Conservation (phyloP, 2,113 vertebrate genomes). For the Mesembrinibis cayennensis region DNA sequence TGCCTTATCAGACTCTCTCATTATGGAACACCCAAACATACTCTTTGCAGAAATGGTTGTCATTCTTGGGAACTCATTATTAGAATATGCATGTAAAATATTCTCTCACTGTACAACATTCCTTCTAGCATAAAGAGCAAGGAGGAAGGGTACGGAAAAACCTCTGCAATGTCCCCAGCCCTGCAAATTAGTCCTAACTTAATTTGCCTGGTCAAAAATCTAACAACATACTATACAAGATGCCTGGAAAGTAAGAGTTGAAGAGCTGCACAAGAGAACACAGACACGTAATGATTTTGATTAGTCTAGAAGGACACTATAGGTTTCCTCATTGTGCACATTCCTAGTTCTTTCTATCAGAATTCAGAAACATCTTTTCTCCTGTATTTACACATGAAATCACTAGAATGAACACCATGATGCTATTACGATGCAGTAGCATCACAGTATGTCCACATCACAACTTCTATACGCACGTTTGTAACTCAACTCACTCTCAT, state of each 20-base stretch:
- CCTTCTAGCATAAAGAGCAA: background rate
- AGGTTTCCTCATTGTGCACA: background rate
- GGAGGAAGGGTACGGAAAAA: background rate
- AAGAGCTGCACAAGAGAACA: background rate
- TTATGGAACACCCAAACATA: background rate
- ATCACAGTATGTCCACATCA: accelerated
- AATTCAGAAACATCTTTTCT: background rate
- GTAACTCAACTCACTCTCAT: background rate
- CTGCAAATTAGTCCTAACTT: background rate
- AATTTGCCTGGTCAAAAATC: background rate
- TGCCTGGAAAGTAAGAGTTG: background rate
- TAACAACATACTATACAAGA: background rate
- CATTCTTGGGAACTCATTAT: background rate
- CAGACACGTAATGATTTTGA: background rate
- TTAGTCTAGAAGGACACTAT: background rate
- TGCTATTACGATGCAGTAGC: background rate
- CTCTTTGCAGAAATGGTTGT: background rate
- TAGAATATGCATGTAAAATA: background rate
- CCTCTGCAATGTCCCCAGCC: background rate
- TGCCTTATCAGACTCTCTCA: background rate
- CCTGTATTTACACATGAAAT: background rate
- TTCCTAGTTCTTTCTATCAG: background rate
- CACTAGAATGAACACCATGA: background rate
- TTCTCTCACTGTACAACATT: background rate
- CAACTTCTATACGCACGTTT: accelerated